Evolutionary conservation across 2,888 invertebrate genomes (phyloP).

Genomic region (Lepeophtheirus nordmannii): DNA sequence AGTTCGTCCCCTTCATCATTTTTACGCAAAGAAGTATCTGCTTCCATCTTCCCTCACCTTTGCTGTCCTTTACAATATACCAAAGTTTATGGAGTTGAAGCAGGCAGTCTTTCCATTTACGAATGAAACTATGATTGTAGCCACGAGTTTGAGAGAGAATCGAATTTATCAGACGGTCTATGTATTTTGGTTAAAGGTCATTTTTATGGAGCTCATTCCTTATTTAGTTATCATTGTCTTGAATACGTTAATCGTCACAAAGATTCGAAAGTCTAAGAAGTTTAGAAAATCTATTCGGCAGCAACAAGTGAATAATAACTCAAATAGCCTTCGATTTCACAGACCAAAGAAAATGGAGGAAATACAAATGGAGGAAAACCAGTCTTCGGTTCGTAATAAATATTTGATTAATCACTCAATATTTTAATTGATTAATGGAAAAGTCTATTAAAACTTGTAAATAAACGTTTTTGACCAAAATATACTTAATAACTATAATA

Average conservation of each 20-base stretch:
- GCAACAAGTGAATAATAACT: not conserved
- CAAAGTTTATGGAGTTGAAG: conserved; percentile 15
- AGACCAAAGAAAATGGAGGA: not conserved
- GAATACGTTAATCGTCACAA: conserved; percentile 3
- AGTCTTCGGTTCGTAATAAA: not conserved
- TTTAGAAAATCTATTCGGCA: conserved; percentile 4
- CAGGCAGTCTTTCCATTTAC: not conserved
- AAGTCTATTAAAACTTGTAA: no score
- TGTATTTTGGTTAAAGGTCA: conserved; percentile 16
- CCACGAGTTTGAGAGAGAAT: conserved; percentile 3
- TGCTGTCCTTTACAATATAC: conserved; percentile 21
- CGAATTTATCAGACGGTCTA: conserved; percentile 10
- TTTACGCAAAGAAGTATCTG: conserved; percentile 15
- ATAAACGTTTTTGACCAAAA: no score
- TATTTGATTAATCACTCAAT: no score
- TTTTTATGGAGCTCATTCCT: conserved; percentile 20
- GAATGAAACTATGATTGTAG: conserved; percentile 14
- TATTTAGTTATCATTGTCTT: conserved; percentile 12
- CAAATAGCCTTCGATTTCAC: not conserved
- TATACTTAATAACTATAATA: no score
- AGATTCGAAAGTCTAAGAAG: conserved; percentile 2
- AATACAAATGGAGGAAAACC: not conserved
- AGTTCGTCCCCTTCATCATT: conserved; percentile 15
- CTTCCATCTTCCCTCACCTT: conserved; percentile 6
- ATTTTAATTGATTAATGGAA: no score